Base-by-base conservation (phyloP, 2,888 invertebrate species). In the Himalopsyche tibetana region DNA sequence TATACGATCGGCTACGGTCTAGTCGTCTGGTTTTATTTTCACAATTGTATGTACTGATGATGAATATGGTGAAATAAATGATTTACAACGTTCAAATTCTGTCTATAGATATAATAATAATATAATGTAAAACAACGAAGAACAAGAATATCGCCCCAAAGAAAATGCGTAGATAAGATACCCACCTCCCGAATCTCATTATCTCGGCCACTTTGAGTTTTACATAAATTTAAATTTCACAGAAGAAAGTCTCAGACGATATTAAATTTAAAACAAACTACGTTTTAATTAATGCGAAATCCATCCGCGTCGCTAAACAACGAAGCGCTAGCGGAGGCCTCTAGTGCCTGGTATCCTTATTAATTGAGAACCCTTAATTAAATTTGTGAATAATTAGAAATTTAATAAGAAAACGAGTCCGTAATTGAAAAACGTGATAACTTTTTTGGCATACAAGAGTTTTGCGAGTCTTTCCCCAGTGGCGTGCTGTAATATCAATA, bases 191-290 rank as follows among this genome's bases (percentile, higher is more conserved):
- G 88, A 84, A 84, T 85, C 88, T 86, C 88, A 88, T 88, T 88
- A 88, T 85, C 84, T 84, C 85, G 79, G 84, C 86, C 86, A 88
- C 88, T 88, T 84, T 45, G 85, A 82, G 93, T 93, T 93, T 93
- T 93, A 93, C 93, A 93, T 92, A 93, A 93, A 93, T 93, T 93
- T 93, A 93, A 93, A 93, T 93, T 93, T 93, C 92, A 91, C 91
- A 92, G 92, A 91, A 92, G 93, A 92, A 90, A 90, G 91, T 91
- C 91, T 90, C 91, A 91, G 92, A 92, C 92, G 92, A 93, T 93
- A 93, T 93, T 87, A 90, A 89, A 86, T 90, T 91, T 89, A 91
- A 89, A 84, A 90, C 86, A 84, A 91, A 92, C 91, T 91, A 88
- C 88, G 86, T 88, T 88, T 88, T 88, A 88, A 88, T 88, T 88